Evolutionary conservation across 1,140 invertebrate species (phyloP).

Genomic region (Anthonomus grandis): DNA sequence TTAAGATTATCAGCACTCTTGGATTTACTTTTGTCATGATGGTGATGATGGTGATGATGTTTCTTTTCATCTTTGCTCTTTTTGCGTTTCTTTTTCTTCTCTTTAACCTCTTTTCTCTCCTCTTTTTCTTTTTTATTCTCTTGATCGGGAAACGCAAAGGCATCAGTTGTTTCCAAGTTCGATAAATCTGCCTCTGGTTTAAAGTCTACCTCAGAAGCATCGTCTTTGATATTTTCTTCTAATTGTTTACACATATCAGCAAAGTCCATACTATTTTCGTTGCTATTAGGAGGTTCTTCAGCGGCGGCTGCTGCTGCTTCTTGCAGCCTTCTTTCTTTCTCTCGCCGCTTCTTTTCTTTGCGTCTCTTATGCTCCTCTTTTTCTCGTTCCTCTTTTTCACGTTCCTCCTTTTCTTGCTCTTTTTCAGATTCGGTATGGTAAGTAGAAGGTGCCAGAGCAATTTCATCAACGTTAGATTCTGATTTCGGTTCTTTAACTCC

Average conservation of each 20-base stretch:
- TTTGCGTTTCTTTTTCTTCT: constrained; percentile 80
- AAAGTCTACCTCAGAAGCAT: constrained; percentile 49
- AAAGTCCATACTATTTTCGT: constrained; percentile 75
- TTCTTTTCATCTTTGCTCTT: constrained; percentile 75
- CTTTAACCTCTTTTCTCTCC: constrained; percentile 60
- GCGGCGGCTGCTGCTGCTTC: constrained; percentile 42
- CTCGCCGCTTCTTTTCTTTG: constrained; percentile 70
- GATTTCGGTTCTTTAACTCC: constrained; percentile 33
- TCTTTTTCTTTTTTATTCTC: constrained; percentile 38
- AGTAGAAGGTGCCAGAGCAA: constrained; percentile 12
- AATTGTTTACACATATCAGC: constrained; percentile 75
- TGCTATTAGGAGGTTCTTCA: constrained; percentile 52
- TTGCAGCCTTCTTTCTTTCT: constrained; percentile 50
- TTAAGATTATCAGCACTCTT: no score
- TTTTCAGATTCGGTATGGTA: constrained; percentile 38
- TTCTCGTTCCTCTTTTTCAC: constrained; percentile 45
- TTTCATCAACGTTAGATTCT: constrained; percentile 27
- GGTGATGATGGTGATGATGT: constrained; percentile 62
- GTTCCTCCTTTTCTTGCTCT: constrained; percentile 32
- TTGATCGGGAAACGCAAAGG: constrained; percentile 57
- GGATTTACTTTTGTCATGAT: constrained; percentile 46
- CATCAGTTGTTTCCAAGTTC: constrained; percentile 46
- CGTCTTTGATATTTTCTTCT: constrained; percentile 71
- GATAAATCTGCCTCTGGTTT: constrained; percentile 33
- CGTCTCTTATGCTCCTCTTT: constrained; percentile 56